These are phyloP conservation scores for Batillaria attramentaria DNA, from an alignment of 1,140 invertebrate genomes.

Conservation along the genomic window DNA sequence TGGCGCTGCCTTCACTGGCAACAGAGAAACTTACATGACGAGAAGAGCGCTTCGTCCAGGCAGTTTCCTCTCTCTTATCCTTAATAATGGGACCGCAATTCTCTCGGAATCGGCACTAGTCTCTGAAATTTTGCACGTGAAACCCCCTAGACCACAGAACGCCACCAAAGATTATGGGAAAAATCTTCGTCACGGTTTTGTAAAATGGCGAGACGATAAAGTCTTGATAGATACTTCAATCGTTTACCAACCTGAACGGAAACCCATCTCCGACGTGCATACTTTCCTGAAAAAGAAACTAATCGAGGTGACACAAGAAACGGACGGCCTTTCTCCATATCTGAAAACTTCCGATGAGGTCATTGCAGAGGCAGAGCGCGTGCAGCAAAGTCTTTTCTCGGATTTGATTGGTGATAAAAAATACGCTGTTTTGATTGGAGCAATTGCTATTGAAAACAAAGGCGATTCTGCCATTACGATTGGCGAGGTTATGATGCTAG, in stretches of 20 bases:
- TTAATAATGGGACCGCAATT: too few species aligned
- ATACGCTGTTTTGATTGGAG: conserved; percentile 42
- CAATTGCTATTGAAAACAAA: conserved; percentile 44
- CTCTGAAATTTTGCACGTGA: too few species aligned
- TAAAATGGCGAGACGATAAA: not conserved
- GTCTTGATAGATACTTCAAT: not conserved
- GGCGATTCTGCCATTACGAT: conserved; percentile 47
- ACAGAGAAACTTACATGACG: too few species aligned
- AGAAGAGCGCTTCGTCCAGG: too few species aligned
- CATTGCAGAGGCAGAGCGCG: conserved; percentile 38
- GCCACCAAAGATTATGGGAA: not conserved
- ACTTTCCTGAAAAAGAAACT: not conserved
- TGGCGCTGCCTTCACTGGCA: too few species aligned
- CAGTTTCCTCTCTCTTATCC: too few species aligned
- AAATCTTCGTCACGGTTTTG: not conserved
- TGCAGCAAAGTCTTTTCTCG: conserved; percentile 33
- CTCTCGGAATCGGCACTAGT: too few species aligned
- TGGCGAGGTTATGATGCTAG: conserved; percentile 40
- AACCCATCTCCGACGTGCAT: too few species aligned
- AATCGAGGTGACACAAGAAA: conserved; percentile 15
- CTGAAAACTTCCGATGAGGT: conserved; percentile 29
- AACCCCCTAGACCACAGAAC: too few species aligned
- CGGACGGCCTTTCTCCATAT: conserved; percentile 25
- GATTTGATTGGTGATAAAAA: conserved; percentile 23
- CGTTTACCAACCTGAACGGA: conserved; percentile 3